phyloP scores from a whole-genome alignment of 2,888 invertebrate species.

The Sinelater perroti region DNA sequence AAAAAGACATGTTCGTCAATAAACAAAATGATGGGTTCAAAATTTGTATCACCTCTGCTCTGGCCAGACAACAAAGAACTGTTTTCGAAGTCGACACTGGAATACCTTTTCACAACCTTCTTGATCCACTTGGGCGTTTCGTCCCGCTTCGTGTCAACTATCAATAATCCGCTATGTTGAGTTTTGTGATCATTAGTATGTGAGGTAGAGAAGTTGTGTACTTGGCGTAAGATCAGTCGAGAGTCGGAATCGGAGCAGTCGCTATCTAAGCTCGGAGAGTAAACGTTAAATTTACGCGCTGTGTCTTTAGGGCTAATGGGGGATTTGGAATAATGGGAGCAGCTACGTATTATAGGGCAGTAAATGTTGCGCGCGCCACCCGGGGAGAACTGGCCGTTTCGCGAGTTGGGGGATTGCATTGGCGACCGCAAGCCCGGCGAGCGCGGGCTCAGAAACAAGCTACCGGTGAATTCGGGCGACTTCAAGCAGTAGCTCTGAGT shows the following conservation, averaged over 20 bases:
- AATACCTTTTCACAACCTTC: constrained; percentile 59
- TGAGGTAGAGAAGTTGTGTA: constrained; percentile 49
- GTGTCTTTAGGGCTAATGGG: constrained; percentile 58
- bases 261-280: constrained; percentile 59
- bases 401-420: constrained; percentile 59
- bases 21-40: not conserved
- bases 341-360: constrained; percentile 55
- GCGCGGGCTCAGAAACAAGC: constrained; percentile 57
- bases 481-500: constrained; percentile 53
- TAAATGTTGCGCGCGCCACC: constrained; percentile 54
- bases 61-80: constrained; percentile 60
- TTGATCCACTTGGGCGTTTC: constrained; percentile 60
- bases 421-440: constrained; percentile 55
- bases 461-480: constrained; percentile 56
- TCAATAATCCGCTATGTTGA: constrained; percentile 53
- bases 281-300: constrained; percentile 58
- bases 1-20: no score
- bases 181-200: constrained; percentile 33
- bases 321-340: constrained; percentile 58
- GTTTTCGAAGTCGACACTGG: constrained; percentile 60
- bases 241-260: constrained; percentile 61
- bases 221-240: constrained; percentile 55
- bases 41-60: constrained; percentile 56
- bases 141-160: constrained; percentile 55
- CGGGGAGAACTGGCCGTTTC: constrained; percentile 58